Evolutionary conservation across 2,113 vertebrate genomes (phyloP), one percentile per base, ranked within the genome.

Genomic region (Anguilla rostrata): DNA sequence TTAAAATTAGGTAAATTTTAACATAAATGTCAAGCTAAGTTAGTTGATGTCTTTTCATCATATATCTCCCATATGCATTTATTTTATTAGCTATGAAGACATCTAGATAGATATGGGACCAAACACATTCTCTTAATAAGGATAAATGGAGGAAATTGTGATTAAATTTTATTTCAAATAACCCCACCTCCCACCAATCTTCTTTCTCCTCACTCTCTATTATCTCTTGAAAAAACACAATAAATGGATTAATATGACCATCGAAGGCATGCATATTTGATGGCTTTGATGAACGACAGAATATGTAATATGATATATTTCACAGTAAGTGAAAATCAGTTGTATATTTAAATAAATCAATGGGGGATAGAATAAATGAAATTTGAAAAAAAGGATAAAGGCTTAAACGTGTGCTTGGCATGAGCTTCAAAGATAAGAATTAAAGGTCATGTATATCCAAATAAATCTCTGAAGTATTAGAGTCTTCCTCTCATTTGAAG

Each of bases 401-500:
- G 78, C 81, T 80, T 84, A 53, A 49, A 78, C 78, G 81, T 66
- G 66, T 78, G 82, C 82, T 86, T 86, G 86, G 86, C 41, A 43
- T 86, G 18, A 57, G 53, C 82, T 46, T 87, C 86, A 87, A 39
- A 81, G 71, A 34, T 75, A 12, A 29, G n/a, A n/a, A n/a, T 87
- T 87, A 53, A 87, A 87, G 81, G 83, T 78, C 82, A 83, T 78
- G 83, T 87, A 87, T 83, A 86, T 63, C 85, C 39, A 57, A 86
- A 86, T 82, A 46, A 86, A 83, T 66, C 71, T 87, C 82, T 49
- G 49, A 46, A 87, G 83, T 87, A 87, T 91, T 86, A 87, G 87
- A 89, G 86, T 86, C 83, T 85, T 86, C 87, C 78, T 86, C 86
- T 82, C 90, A 88, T 85, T 83, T 90, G 90, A 89, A 88, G 91